These are phyloP conservation scores for Athalia circularis DNA, from an alignment of 2,888 invertebrate species.

Conservation along the genomic window DNA sequence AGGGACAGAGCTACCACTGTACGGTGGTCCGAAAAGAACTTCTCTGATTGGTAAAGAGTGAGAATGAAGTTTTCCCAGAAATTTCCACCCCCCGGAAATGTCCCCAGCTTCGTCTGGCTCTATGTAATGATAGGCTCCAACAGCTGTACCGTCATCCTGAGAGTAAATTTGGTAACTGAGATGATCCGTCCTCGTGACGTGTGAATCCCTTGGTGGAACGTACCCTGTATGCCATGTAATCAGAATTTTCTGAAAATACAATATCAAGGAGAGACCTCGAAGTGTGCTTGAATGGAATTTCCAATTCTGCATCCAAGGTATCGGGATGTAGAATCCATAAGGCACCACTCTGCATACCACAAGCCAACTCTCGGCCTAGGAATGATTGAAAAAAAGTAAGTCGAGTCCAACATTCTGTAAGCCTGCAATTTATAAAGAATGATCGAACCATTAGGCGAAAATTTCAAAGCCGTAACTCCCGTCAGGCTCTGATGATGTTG, in stretches of 20 bases:
- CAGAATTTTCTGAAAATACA: slow-evolving; percentile 76
- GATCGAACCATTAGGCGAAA: slow-evolving; percentile 77
- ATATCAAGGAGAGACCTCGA: slow-evolving; percentile 75
- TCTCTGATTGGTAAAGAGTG: slow-evolving; percentile 79
- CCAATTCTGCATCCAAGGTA: slow-evolving; percentile 74
- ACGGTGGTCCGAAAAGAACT: slow-evolving; percentile 76
- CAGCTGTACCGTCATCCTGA: slow-evolving; percentile 77
- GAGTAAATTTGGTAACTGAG: neutral
- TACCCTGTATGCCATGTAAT: slow-evolving; percentile 78
- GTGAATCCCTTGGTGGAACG: slow-evolving; percentile 8
- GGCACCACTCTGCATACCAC: slow-evolving; percentile 78
- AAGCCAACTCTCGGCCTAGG: slow-evolving; percentile 72
- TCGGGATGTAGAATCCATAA: slow-evolving; percentile 79
- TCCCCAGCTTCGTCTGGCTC: slow-evolving; percentile 52
- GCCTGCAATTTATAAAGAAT: neutral
- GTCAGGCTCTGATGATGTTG: slow-evolving; percentile 50
- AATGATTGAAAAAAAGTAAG: slow-evolving; percentile 11
- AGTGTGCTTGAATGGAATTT: slow-evolving; percentile 75
- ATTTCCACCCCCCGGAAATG: slow-evolving; percentile 72
- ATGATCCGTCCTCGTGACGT: slow-evolving; percentile 8
- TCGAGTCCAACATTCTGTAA: too few relatives aligned
- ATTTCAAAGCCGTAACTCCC: slow-evolving; percentile 72
- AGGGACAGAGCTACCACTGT: slow-evolving; percentile 68
- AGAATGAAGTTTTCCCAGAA: slow-evolving; percentile 79
- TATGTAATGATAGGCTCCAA: slow-evolving; percentile 75